Conservation (phyloP, 2,888 invertebrate species). For the Caenorhabditis sulstoni region DNA sequence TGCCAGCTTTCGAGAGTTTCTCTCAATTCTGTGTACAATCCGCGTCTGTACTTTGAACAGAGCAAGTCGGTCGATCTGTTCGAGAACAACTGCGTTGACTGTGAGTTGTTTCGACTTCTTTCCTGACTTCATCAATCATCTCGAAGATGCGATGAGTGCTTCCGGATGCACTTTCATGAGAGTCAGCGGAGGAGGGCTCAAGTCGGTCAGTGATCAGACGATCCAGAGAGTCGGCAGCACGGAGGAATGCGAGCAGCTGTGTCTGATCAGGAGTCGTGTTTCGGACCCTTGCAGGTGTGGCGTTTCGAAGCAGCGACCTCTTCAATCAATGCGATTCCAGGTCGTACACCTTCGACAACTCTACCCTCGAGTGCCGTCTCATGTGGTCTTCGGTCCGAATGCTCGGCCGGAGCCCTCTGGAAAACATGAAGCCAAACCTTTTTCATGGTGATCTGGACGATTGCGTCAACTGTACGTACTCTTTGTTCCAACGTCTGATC, state of each 20-base stretch:
- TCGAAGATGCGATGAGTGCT: constrained; percentile 29
- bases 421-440: constrained; percentile 62
- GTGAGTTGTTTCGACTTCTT: constrained; percentile 51
- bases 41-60: constrained; percentile 63
- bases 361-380: constrained; percentile 63
- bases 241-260: constrained; percentile 62
- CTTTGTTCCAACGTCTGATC: background rate
- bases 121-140: background rate
- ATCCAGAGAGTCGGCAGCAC: constrained; percentile 32
- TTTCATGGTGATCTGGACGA: constrained; percentile 74
- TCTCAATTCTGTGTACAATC: constrained; percentile 71
- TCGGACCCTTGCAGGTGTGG: constrained; percentile 61
- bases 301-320: background rate
- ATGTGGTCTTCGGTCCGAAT: constrained; percentile 59
- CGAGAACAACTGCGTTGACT: constrained; percentile 72
- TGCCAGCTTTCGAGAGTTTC: constrained; percentile 69
- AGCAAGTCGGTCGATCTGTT: constrained; percentile 68
- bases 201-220: constrained; percentile 50
- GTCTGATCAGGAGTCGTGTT: constrained; percentile 44
- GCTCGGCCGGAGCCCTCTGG: constrained; percentile 69
- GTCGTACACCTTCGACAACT: constrained; percentile 72
- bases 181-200: constrained; percentile 57
- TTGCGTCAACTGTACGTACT: constrained; percentile 73
- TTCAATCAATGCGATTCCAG: constrained; percentile 35
- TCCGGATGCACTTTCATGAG: constrained; percentile 62